Base-by-base conservation (phyloP, 1,140 invertebrate species). In the Drosophila aff. region DNA sequence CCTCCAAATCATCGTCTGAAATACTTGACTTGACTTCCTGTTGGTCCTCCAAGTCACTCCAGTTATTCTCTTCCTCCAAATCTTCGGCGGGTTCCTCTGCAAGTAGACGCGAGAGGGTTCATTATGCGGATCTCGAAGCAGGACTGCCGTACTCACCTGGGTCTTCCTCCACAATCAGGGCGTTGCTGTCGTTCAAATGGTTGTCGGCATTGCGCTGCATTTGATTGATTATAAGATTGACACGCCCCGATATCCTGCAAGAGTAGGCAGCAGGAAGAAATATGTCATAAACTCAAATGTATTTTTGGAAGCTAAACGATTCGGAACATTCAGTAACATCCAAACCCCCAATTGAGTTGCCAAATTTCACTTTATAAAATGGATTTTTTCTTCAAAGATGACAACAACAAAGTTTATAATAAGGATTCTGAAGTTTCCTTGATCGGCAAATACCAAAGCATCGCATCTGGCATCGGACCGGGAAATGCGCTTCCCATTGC, bases 161-260 rank as follows among this genome's bases (percentile, higher is more conserved):
- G 18, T 72, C 64, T 8, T 90, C 85, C 4, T 81, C 49, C 28
- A 89, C 31, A 18, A 65, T 26, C 28, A 89, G 43, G 41, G 62
- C 78, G 16, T 76, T 75, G 4, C 50, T 44, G n/a, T 79, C 69
- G 36, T 79, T 89, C 15, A 89, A 66, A 26, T 79, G 59, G 11
- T 76, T 89, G 23, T 66, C 63, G 0, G 66, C 38, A 62, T 89
- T 89, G 4, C 81, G 69, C 43, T 76, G 75, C 82, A 89, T 85
- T 49, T 89, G 84, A 49, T 64, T 79, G 40, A 89, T 91, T 49
- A 89, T 90, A 28, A 89, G 65, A 23, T 89, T 79, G n/a, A 89
- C 71, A 15, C 84, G 60, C 8, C 84, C 84, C 28, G 84, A 76
- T 4, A 89, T 67, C 57, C 84, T 90, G 8, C 44, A 73, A 73